Conservation (phyloP, 2,888 invertebrate genomes). For the Microctonus brassicae region DNA sequence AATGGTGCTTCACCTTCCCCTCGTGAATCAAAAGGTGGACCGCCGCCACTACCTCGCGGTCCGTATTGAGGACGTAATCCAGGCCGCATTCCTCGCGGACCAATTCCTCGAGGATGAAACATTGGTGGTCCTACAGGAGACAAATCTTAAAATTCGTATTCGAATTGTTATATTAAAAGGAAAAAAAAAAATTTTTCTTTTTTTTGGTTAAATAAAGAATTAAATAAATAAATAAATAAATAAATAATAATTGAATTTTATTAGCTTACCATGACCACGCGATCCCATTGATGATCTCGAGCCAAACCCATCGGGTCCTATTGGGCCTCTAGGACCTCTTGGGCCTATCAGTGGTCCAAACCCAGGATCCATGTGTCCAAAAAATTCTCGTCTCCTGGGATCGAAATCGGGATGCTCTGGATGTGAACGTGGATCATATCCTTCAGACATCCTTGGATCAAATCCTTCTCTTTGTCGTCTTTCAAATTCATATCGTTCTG, state of each 20-base stretch:
- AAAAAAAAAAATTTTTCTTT: not conserved
- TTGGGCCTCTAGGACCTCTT: slow-evolving; percentile 59
- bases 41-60: slow-evolving; percentile 48
- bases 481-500: slow-evolving; percentile 65
- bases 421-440: slow-evolving; percentile 59
- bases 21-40: slow-evolving; percentile 59
- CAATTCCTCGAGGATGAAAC: slow-evolving; percentile 68
- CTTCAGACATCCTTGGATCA: slow-evolving; percentile 62
- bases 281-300: slow-evolving; percentile 61
- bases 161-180: no score
- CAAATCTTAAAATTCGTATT: not conserved
- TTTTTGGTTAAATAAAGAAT: slow-evolving; percentile 1
- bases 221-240: not conserved
- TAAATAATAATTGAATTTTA: not conserved
- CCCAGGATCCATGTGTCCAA: slow-evolving; percentile 61
- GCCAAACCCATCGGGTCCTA: slow-evolving; percentile 67
- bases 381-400: slow-evolving; percentile 64
- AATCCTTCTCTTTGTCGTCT: slow-evolving; percentile 62
- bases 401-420: slow-evolving; percentile 66
- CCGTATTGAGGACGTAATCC: slow-evolving; percentile 64
- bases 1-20: slow-evolving; percentile 59
- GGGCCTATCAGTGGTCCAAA: slow-evolving; percentile 64
- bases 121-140: slow-evolving; percentile 62
- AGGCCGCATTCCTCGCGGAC: slow-evolving; percentile 65
- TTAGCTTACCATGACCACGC: slow-evolving; percentile 62